These are phyloP conservation scores for Nannobrachium achirus DNA, from an alignment of 2,113 vertebrate species.

Conservation along the genomic window DNA sequence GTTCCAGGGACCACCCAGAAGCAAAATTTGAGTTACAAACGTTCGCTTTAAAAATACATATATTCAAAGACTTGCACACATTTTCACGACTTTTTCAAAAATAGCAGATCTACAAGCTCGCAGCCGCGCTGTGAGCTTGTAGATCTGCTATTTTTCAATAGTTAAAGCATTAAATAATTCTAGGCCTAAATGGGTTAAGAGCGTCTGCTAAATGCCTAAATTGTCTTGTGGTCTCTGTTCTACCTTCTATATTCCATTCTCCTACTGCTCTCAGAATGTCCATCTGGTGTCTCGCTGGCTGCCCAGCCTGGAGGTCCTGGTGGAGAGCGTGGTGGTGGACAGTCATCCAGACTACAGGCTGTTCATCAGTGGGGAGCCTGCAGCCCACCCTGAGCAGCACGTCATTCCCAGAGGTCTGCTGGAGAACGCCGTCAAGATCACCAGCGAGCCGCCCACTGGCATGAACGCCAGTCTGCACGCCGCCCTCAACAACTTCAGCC, in stretches of 20 bases:
- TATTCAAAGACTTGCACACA: too few relatives aligned
- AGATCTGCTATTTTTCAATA: too few relatives aligned
- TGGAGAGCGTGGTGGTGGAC: conserved; percentile 69
- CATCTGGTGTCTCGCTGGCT: conserved; percentile 84
- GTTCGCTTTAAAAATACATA: too few relatives aligned
- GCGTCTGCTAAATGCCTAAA: too few relatives aligned
- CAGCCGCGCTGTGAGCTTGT: too few relatives aligned
- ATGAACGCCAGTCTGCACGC: conserved; percentile 83
- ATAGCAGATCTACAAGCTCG: too few relatives aligned
- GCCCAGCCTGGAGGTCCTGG: conserved; percentile 77
- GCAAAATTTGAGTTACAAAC: too few relatives aligned
- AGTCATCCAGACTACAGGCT: conserved; percentile 80
- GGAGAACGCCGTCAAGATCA: conserved; percentile 86
- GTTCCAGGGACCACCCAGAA: too few relatives aligned
- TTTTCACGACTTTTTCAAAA: too few relatives aligned
- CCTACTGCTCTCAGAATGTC: conserved; percentile 72
- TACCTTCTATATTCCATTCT: not conserved
- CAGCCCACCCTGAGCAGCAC: conserved; percentile 73
- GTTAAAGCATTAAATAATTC: too few relatives aligned
- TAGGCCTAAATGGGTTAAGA: too few relatives aligned
- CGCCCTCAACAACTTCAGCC: conserved; percentile 80
- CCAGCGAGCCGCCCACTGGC: conserved; percentile 81
- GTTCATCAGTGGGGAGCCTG: conserved; percentile 84
- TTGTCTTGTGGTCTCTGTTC: too few relatives aligned
- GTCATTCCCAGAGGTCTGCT: conserved; percentile 82